Evolutionary conservation across 2,113 vertebrate genomes (phyloP), one percentile per base, ranked within the genome.

Genomic region (Vulpes lagopus): DNA sequence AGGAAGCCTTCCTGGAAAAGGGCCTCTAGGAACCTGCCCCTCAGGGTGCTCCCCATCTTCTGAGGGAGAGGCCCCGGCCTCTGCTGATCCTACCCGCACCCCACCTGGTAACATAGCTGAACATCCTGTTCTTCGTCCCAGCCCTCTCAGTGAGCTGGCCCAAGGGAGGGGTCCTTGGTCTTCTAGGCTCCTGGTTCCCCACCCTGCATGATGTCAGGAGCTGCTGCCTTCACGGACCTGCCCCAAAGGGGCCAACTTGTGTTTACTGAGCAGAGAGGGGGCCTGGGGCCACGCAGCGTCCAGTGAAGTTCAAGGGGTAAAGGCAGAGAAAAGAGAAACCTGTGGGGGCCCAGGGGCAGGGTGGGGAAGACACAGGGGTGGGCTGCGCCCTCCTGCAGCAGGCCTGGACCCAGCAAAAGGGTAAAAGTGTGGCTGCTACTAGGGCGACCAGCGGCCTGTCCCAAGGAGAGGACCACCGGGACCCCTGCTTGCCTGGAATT

Each of bases 1-100:
- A 76, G 86, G 71, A 74, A 91, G 23, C 12, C 49, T 93, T 97
- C 79, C 55, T 25, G 27, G 69, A 84, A 11, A 9, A 83, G 15
- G 43, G 2, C 22, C 15, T 0, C 57, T 12, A 8, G 69, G 65
- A 60, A 60, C 3, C 64, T 74, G 49, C 53, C 80, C 51, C 60
- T n/a, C 1, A 17, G 20, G 5, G 11, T 9, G 17, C 14, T n/a
- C 1, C 64, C 27, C 65, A 67, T 38, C 27, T 32, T 83, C 51
- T 55, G 12, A 23, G 5, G 38, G 4, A 10, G 22, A 38, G 8
- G 8, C 14, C 16, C 23, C 38, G 16, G 49, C 25, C 59, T 80
- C n/a, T 22, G 2, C 74, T 53, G 69, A 83, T 57, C 23, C 78
- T 86, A 30, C 14, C 74, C 3, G 17, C 1, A 1, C 6, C n/a